Evolutionary conservation across 2,113 vertebrate genomes (phyloP).

Genomic region (Aramus guarauna): DNA sequence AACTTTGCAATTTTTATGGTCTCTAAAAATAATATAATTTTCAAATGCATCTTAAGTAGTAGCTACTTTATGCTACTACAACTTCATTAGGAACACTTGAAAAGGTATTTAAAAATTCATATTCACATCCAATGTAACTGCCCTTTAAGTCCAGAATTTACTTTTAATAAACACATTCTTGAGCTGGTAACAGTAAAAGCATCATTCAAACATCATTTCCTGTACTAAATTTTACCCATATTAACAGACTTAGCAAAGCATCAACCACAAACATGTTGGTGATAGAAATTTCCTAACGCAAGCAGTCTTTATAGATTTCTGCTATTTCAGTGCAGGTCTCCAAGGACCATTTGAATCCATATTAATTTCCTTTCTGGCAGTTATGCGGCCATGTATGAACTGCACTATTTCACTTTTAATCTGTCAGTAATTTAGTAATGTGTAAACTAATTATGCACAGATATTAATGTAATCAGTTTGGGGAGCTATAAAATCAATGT

Average conservation of each 20-base stretch:
- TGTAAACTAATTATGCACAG: constrained; percentile 99
- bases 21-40: background rate
- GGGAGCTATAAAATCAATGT: constrained; percentile 97
- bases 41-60: background rate
- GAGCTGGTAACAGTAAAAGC: constrained; percentile 52
- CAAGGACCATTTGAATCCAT: constrained; percentile 97
- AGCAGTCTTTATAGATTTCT: constrained; percentile 92
- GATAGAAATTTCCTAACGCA: constrained; percentile 89
- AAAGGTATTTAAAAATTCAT: constrained; percentile 36
- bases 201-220: constrained; percentile 71
- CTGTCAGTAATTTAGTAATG: constrained; percentile 99
- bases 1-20: background rate
- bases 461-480: constrained; percentile 99
- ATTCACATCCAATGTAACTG: background rate
- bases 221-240: constrained; percentile 63
- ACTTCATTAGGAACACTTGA: background rate
- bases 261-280: constrained; percentile 82
- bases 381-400: constrained; percentile 96
- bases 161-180: constrained; percentile 72
- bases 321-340: constrained; percentile 83
- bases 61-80: background rate
- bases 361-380: constrained; percentile 99
- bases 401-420: constrained; percentile 99
- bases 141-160: constrained; percentile 47
- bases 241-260: constrained; percentile 74